These are phyloP conservation scores for Amphipyra berbera DNA, from an alignment of 2,888 invertebrate species.

Conservation along the genomic window DNA sequence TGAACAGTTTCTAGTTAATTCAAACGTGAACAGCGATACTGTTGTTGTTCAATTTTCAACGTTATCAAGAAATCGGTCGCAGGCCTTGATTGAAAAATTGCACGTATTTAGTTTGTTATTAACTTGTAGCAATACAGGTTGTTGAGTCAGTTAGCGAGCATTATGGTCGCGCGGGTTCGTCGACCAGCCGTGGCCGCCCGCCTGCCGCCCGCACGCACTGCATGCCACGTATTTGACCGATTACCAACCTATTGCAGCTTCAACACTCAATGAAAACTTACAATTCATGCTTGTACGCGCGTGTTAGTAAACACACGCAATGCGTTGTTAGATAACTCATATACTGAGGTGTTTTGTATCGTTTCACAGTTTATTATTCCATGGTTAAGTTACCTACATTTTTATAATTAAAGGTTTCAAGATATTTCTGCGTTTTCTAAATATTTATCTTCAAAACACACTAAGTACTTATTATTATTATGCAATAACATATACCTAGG, in stretches of 20 bases:
- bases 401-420: neutral
- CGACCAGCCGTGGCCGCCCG: slow-evolving; percentile 78
- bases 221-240: slow-evolving; percentile 77
- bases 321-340: slow-evolving; percentile 36
- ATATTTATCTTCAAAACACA: neutral
- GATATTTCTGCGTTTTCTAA: too few species aligned
- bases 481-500: too few species aligned
- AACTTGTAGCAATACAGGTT: slow-evolving; percentile 62
- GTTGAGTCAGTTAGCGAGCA: slow-evolving; percentile 60
- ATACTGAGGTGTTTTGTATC: neutral
- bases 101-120: slow-evolving; percentile 58
- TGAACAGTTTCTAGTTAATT: too few species aligned
- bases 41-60: too few species aligned
- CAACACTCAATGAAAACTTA: slow-evolving; percentile 75
- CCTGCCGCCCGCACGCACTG: slow-evolving; percentile 64
- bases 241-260: slow-evolving; percentile 74
- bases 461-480: too few species aligned
- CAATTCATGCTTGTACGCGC: slow-evolving; percentile 70
- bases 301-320: slow-evolving; percentile 57
- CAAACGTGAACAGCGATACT: too few species aligned
- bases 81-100: slow-evolving; percentile 46
- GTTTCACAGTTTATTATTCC: neutral
- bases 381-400: too few species aligned
- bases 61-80: slow-evolving; percentile 12
- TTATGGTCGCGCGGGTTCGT: slow-evolving; percentile 71